Conservation (phyloP, 2,797 vertebrate species). For the Cottoperca gobio region DNA sequence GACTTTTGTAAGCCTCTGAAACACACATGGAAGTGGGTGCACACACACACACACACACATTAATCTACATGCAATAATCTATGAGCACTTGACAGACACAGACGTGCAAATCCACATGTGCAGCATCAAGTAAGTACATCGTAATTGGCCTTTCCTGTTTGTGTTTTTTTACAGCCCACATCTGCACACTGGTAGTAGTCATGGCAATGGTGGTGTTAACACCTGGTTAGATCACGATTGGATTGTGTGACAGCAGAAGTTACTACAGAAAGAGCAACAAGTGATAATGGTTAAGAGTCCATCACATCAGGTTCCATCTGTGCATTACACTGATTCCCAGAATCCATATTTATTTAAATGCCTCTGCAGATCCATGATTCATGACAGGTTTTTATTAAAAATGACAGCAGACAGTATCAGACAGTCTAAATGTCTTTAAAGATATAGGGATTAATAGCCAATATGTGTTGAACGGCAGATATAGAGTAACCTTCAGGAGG, state of each 20-base stretch:
- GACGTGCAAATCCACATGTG: slow-evolving; percentile 31
- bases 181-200: background rate
- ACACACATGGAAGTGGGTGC: slow-evolving; percentile 29
- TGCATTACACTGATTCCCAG: background rate
- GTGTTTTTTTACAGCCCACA: slow-evolving; percentile 52
- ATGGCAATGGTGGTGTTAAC: background rate
- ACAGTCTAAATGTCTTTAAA: slow-evolving; percentile 39
- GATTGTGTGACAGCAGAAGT: slow-evolving; percentile 8
- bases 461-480: slow-evolving; percentile 28
- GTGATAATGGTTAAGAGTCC: background rate
- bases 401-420: slow-evolving; percentile 1
- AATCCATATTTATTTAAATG: slow-evolving; percentile 16
- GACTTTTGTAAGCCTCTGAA: slow-evolving; percentile 44
- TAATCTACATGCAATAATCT: slow-evolving; percentile 28
- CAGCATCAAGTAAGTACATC: slow-evolving; percentile 34
- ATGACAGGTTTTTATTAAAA: slow-evolving; percentile 46
- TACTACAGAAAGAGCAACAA: slow-evolving; percentile 3
- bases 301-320: background rate
- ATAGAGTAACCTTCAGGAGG: slow-evolving; percentile 51
- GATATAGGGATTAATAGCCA: slow-evolving; percentile 26
- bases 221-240: background rate
- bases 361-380: slow-evolving; percentile 3
- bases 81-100: slow-evolving; percentile 32
- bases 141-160: slow-evolving; percentile 71
- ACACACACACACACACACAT: slow-evolving; percentile 30